Percentiles rank a stretch among this genome's conserved stretches.
Evolutionary conservation across 2,797 vertebrate species (phyloP).

Genomic region (Phylloscopus collybita): DNA sequence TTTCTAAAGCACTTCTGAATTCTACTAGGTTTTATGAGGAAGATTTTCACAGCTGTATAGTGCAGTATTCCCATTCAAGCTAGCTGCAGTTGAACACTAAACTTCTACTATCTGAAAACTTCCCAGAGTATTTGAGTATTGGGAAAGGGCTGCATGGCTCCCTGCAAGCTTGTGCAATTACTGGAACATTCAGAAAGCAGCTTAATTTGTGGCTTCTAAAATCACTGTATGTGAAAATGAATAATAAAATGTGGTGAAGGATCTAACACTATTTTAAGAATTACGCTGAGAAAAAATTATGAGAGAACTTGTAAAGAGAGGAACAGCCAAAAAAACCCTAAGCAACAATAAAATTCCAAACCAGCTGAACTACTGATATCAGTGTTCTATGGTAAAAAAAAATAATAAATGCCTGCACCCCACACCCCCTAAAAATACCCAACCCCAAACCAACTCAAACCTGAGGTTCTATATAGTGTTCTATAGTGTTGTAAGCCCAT

Average conservation of each 20-base stretch:
- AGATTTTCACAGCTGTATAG: not conserved
- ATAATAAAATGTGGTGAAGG: not conserved
- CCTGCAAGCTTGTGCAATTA: not conserved
- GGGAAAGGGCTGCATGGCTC: not conserved
- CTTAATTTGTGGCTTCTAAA: not conserved
- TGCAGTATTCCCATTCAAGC: not conserved
- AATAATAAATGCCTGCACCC: fast-evolving
- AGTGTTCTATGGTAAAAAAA: not conserved
- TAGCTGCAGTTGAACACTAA: not conserved
- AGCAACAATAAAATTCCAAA: not conserved
- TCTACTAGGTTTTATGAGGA: not conserved
- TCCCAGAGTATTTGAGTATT: not conserved
- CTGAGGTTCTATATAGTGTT: not conserved
- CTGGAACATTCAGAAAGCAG: not conserved
- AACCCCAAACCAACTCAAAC: not conserved
- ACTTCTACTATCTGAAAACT: not conserved
- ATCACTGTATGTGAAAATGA: not conserved
- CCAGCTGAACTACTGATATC: not conserved
- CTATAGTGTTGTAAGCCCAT: not conserved
- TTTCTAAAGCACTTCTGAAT: not conserved
- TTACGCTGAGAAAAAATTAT: not conserved
- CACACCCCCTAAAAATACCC: fast-evolving
- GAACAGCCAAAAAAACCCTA: not conserved
- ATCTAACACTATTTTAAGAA: not conserved
- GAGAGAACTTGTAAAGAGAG: not conserved